Evolutionary conservation across 1,140 invertebrate genomes (phyloP), one percentile per base, ranked within the genome.

Genomic region (Cepaea nemoralis): DNA sequence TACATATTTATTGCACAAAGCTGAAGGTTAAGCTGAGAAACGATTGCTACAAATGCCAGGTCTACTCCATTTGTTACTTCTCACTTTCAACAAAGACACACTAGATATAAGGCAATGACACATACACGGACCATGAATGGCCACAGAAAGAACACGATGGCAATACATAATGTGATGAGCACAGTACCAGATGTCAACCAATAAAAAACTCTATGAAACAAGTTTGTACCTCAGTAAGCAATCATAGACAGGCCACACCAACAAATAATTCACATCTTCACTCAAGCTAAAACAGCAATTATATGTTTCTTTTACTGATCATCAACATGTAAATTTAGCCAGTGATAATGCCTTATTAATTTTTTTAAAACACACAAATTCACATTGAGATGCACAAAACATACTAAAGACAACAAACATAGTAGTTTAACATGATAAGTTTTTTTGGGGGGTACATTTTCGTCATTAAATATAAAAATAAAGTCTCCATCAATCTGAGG

Each of bases 391-490:
- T 2, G 40, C 1, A 39, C 24, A 24, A 71, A 39, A 50, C 1
- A 55, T 19, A 77, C 2, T 77, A 42, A 70, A 70, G 19, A 10
- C 3, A 40, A 40, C 35, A 40, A 70, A 70, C 39, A 40, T 40
- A 70, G 12, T 22, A 39, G 39, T n/a, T 70, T 40, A 39, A 5
- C n/a, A 14, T 40, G 10, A 39, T 14, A 14, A 48, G 48, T 74
- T 74, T 74, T 73, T 73, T 74, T 74, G 48, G 48, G 42, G 24
- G 27, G 16, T 70, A 39, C 39, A 39, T 73, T 73, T 73, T 42
- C 35, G 42, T 39, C 70, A 42, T 74, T 74, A 74, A 74, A 74
- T 74, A 74, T 24, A 74, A 74, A 74, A 74, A 74, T 74, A 74
- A 45, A 27, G 2, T 74, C 16, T 74, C 19, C 50, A 74, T 74